Base-by-base conservation (phyloP, 2,888 invertebrate genomes). In the Diarsia dahlii region DNA sequence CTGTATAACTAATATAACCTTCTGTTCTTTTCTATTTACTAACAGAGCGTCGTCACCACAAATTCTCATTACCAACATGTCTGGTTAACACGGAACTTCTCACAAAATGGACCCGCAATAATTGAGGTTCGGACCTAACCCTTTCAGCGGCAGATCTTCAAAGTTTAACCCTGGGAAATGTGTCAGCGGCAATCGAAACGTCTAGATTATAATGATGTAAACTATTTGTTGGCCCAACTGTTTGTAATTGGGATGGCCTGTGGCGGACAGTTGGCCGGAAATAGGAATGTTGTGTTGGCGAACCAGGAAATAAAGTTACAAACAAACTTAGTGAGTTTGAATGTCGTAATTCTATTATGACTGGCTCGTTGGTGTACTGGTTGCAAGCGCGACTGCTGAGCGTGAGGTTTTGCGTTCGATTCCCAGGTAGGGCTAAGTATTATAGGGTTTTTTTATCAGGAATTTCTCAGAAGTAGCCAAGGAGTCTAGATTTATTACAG, bases 131-230 rank as follows among this genome's bases (percentile, higher is more conserved):
- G 73, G 74, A 84, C 75, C 78, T 81, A 77, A 82, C 79, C 83
- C 78, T 84, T 81, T 85, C 87, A 79, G 52, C n/a, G 54, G 70
- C 84, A 85, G 82, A 86, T 86, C 81, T 85, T 74, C 81, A 76
- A 89, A 89, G 86, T 88, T 88, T 81, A 78, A 74, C 83, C 74
- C 79, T 71, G 74, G 74, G 70, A 86, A 87, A 87, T 80, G 76
- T 87, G 88, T 82, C 85, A 86, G 76, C 81, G 82, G 65, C 84
- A 87, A 88, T 85, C 63, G 77, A 78, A 85, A 85, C 71, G 85
- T 82, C 78, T 81, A 71, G 84, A 76, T 71, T 74, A 76, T 83
- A 86, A 83, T 87, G 79, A 81, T 76, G 50, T 46, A 52, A 54
- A 70, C 66, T 20, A 54, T 62, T 63, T 78, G 73, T 79, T 79